phyloP scores from a whole-genome alignment of 2,797 vertebrate genomes.

The Bryconaethiops microstoma region DNA sequence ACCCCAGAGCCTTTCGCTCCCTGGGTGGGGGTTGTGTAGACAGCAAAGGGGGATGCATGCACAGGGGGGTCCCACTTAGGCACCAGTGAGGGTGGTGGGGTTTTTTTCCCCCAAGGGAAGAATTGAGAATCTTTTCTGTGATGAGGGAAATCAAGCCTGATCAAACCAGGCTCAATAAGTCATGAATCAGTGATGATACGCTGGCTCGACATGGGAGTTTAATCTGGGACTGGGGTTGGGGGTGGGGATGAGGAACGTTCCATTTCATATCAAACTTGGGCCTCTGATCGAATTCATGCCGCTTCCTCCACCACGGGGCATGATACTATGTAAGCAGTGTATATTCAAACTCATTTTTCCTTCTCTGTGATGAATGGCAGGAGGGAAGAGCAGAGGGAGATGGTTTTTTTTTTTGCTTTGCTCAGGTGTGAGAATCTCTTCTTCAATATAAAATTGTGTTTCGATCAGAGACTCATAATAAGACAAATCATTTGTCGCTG shows the following conservation, averaged over 20 bases:
- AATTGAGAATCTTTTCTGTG: conserved; percentile 53
- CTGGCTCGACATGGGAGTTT: conserved; percentile 47
- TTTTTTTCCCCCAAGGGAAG: conserved; percentile 49
- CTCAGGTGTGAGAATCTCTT: background rate
- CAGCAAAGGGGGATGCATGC: conserved; percentile 24
- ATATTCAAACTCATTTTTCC: conserved; percentile 19
- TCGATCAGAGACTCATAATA: background rate
- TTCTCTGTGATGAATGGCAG: conserved; percentile 12
- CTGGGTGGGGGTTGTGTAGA: conserved; percentile 35
- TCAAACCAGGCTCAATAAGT: conserved; percentile 54
- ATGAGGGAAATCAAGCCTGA: conserved; percentile 53
- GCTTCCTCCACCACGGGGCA: background rate
- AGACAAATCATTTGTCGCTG: background rate
- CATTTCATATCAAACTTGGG: conserved; percentile 30
- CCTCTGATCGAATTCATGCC: conserved; percentile 38
- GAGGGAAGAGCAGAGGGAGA: conserved; percentile 11
- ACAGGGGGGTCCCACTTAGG: conserved; percentile 36
- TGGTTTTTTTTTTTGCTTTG: conserved; percentile 7
- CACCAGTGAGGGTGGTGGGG: conserved; percentile 42
- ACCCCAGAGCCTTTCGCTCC: conserved; percentile 57
- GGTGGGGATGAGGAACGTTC: conserved; percentile 32
- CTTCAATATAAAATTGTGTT: background rate
- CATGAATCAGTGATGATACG: conserved; percentile 55
- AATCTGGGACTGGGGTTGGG: conserved; percentile 47
- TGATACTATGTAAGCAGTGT: conserved; percentile 16